A percentile compares a stretch with the other conserved stretches of the same genome.
These are phyloP conservation scores for Diacarnus erythraeanus DNA, from an alignment of 37 sponge, comb jelly and placozoan genomes.

Conservation along the genomic window DNA sequence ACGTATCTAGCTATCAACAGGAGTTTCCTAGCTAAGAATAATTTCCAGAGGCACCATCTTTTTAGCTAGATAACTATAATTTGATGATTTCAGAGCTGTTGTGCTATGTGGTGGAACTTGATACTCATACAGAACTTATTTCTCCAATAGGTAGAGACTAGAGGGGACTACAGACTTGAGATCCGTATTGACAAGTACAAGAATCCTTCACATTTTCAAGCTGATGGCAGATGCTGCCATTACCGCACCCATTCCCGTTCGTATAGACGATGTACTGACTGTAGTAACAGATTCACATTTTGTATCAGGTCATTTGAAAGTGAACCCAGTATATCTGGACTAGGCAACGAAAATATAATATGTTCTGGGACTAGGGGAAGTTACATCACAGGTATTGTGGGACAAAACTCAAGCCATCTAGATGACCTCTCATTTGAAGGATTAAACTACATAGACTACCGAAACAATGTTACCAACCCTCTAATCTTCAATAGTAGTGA, in stretches of 20 bases:
- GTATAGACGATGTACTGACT: background rate
- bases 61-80: no score
- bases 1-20: no score
- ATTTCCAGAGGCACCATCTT: no score
- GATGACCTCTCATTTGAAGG: background rate
- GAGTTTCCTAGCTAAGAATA: no score
- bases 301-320: background rate
- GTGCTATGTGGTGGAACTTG: no score
- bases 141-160: background rate
- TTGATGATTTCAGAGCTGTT: no score
- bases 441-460: background rate
- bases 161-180: constrained; percentile 4
- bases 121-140: no score
- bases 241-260: background rate
- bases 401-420: background rate
- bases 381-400: background rate
- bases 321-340: background rate
- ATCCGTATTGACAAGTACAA: background rate
- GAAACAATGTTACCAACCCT: background rate
- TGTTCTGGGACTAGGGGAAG: background rate
- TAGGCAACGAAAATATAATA: no score
- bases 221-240: background rate
- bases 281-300: constrained; percentile 1
- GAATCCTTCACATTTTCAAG: background rate
- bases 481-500: background rate